Percentiles rank a stretch among this genome's conserved stretches.
Conservation (phyloP, 2,888 invertebrate species). For the Lithodes maja region DNA sequence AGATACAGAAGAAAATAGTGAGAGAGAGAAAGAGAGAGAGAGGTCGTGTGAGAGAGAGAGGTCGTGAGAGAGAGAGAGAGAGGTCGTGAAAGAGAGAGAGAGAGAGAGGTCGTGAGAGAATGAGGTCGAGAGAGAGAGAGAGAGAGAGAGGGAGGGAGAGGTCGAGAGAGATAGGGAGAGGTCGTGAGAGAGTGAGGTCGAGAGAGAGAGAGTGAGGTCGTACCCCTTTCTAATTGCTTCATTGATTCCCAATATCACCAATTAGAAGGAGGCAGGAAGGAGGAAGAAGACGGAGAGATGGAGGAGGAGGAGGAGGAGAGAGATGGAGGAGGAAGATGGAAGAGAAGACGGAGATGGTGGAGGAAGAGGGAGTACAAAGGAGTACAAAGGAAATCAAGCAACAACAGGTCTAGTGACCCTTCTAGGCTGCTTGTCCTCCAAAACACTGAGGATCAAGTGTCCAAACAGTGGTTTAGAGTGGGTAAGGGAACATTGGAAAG, state of each 20-base stretch:
- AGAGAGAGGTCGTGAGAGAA: neutral
- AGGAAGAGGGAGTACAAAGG: neutral
- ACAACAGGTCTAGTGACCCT: too few species aligned
- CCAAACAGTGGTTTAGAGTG: too few species aligned
- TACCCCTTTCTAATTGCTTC: slow-evolving; percentile 1
- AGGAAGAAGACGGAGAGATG: neutral
- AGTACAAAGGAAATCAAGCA: too few species aligned
- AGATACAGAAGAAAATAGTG: neutral
- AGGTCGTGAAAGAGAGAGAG: neutral
- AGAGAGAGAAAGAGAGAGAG: slow-evolving; percentile 25
- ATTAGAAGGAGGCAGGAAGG: slow-evolving; percentile 1
- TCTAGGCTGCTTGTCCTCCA: too few species aligned
- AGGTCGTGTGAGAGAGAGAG: neutral
- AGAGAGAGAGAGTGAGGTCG: neutral
- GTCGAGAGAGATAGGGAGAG: neutral
- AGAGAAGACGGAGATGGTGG: too few species aligned
- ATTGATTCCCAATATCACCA: slow-evolving; percentile 1
- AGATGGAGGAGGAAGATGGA: neutral
- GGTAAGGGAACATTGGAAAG: too few species aligned
- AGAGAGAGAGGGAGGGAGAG: neutral
- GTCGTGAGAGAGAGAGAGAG: neutral
- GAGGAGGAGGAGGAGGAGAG: slow-evolving; percentile 11
- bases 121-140: neutral
- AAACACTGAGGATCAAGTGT: too few species aligned
- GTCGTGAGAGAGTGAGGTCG: neutral